These are phyloP conservation scores for Mobula hypostoma DNA, from an alignment of 2,113 vertebrate genomes.

Conservation along the genomic window DNA sequence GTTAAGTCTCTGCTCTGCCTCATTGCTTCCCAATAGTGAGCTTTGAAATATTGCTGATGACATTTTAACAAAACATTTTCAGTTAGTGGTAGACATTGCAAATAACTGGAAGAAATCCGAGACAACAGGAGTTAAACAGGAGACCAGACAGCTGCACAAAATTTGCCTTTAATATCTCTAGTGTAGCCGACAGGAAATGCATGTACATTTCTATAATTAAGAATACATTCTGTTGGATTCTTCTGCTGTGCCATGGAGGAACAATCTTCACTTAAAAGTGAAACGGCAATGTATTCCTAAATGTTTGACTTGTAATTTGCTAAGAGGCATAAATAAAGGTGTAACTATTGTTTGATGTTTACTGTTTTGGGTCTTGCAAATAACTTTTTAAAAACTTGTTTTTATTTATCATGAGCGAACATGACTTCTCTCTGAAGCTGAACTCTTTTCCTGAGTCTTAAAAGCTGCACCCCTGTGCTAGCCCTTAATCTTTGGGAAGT, in stretches of 20 bases:
- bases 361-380: neutral
- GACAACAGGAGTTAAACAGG: too few relatives aligned
- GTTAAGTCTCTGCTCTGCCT: neutral
- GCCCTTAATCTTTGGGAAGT: neutral
- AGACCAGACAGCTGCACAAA: neutral
- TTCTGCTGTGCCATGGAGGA: neutral
- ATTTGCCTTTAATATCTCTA: neutral
- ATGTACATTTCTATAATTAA: neutral
- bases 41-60: neutral
- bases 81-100: neutral
- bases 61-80: neutral
- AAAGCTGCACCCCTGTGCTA: neutral
- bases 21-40: neutral
- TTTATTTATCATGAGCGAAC: neutral
- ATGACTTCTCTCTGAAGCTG: neutral
- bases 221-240: neutral
- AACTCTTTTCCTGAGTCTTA: neutral
- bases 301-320: neutral
- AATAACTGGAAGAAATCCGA: neutral
- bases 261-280: neutral
- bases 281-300: neutral
- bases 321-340: neutral
- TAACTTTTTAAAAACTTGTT: neutral
- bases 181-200: neutral
- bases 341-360: neutral